A percentile compares a stretch with the other conserved stretches of the same genome.
phyloP scores from a whole-genome alignment of 2,113 vertebrate species.

The Mesitornis unicolor region DNA sequence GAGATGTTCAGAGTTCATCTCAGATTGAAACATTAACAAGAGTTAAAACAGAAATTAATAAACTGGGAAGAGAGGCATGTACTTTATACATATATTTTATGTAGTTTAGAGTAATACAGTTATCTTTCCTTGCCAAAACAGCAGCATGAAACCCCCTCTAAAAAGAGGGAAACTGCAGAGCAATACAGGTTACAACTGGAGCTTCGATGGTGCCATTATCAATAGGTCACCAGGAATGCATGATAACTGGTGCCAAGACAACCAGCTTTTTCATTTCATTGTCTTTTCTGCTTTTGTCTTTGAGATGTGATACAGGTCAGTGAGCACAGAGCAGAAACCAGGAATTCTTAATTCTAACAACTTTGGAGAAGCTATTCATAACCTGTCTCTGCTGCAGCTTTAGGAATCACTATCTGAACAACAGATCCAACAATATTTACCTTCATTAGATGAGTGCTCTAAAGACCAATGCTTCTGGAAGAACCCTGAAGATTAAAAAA shows the following conservation, averaged over 20 bases:
- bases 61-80: background rate
- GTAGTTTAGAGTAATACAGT: background rate
- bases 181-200: background rate
- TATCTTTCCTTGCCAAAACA: background rate
- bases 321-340: background rate
- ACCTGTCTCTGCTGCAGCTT: background rate
- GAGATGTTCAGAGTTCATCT: background rate
- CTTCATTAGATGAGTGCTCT: background rate
- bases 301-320: background rate
- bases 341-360: constrained; percentile 29
- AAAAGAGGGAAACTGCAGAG: background rate
- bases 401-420: background rate
- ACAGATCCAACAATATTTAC: background rate
- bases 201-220: background rate
- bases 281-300: constrained; percentile 4
- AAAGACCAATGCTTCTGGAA: background rate
- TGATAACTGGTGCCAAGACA: background rate
- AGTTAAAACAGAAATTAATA: background rate
- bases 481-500: background rate
- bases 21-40: background rate
- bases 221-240: background rate
- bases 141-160: background rate
- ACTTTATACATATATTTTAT: background rate
- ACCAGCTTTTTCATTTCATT: background rate
- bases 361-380: background rate